A percentile compares a stretch with the other conserved stretches of the same genome.
Evolutionary conservation across 2,888 invertebrate species (phyloP).

Genomic region (Griposia aprilina): DNA sequence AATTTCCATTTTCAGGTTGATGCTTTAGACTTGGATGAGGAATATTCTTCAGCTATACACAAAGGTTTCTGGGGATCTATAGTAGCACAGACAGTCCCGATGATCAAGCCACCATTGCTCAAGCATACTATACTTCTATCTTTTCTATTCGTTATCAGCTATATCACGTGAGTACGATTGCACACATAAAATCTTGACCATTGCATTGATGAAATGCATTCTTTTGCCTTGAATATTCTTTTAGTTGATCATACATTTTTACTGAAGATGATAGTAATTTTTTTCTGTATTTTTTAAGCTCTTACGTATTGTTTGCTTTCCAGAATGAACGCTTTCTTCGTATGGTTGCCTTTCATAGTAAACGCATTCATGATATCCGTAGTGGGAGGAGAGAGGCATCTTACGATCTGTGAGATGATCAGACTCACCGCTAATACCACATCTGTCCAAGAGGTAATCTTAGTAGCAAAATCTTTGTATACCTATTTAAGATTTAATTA

Average conservation of each 20-base stretch:
- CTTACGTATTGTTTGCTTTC: conserved; percentile 29
- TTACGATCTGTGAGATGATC: conserved; percentile 83
- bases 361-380: conserved; percentile 82
- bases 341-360: conserved; percentile 84
- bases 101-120: conserved; percentile 84
- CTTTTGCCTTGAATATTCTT: not conserved
- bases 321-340: conserved; percentile 82
- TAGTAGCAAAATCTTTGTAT: not conserved
- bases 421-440: conserved; percentile 71
- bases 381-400: conserved; percentile 72
- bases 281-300: too few species aligned
- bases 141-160: conserved; percentile 64
- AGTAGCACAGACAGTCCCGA: conserved; percentile 84
- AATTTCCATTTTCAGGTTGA: conserved; percentile 52
- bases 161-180: conserved; percentile 74
- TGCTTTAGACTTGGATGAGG: conserved; percentile 68
- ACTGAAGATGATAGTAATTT: not conserved
- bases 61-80: conserved; percentile 74
- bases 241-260: not conserved
- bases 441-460: conserved; percentile 68
- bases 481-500: too few species aligned
- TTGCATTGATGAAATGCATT: not conserved
- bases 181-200: not conserved
- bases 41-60: conserved; percentile 31
- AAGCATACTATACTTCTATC: conserved; percentile 67